These are phyloP conservation scores for Gerris buenoi DNA, from an alignment of 1,140 invertebrate species.

Conservation along the genomic window DNA sequence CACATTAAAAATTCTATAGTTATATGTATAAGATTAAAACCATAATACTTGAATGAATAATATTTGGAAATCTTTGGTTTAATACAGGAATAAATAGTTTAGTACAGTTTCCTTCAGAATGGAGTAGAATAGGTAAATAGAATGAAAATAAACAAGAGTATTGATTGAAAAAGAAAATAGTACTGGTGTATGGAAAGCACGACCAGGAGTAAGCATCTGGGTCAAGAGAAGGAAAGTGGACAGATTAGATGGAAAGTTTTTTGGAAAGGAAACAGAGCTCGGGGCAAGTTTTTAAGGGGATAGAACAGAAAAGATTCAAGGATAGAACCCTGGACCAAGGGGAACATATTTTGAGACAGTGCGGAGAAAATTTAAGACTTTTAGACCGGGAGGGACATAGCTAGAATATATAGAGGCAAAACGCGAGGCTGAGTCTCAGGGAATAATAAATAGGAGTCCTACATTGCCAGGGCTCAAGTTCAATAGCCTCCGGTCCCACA, in stretches of 20 bases:
- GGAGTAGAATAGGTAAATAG: too few relatives aligned
- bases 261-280: not conserved
- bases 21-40: too few relatives aligned
- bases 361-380: not conserved
- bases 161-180: too few relatives aligned
- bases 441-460: not conserved
- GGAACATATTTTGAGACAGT: not conserved
- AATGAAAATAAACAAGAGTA: too few relatives aligned
- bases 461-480: not conserved
- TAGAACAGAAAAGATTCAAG: not conserved
- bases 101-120: too few relatives aligned
- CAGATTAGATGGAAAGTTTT: not conserved
- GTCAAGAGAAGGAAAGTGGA: too few relatives aligned
- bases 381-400: not conserved
- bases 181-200: too few relatives aligned
- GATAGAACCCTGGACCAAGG: not conserved
- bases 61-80: too few relatives aligned
- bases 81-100: too few relatives aligned
- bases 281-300: not conserved
- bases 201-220: too few relatives aligned
- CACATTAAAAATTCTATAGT: too few relatives aligned
- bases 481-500: not conserved
- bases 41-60: too few relatives aligned
- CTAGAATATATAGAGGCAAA: not conserved
- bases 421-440: not conserved